Percentiles rank a stretch among this genome's conserved stretches.
Conservation (phyloP, 2,888 invertebrate genomes). For the Tholera decimalis region DNA sequence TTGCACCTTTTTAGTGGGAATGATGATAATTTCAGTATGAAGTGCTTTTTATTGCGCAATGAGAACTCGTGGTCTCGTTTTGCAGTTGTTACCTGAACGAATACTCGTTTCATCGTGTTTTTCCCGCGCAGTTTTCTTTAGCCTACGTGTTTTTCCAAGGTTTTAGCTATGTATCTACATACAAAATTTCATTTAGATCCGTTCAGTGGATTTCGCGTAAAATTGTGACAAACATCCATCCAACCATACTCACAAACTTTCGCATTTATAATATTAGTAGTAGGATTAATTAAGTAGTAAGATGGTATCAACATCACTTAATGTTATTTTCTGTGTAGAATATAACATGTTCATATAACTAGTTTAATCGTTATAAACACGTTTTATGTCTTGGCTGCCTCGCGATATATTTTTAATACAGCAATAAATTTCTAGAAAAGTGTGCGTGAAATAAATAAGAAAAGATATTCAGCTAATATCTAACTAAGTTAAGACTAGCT, state of each 20-base stretch:
- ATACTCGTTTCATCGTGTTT: no score
- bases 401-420: neutral
- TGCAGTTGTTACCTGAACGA: conserved; percentile 33
- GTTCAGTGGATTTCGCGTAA: no score
- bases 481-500: neutral
- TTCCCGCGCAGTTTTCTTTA: no score
- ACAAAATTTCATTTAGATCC: no score
- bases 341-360: neutral
- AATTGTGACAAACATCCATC: no score
- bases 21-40: conserved; percentile 76
- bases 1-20: conserved; percentile 76
- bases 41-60: conserved; percentile 69
- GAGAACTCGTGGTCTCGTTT: conserved; percentile 33
- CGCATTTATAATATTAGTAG: no score
- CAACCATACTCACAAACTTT: no score
- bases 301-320: conserved; percentile 16
- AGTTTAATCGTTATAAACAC: neutral
- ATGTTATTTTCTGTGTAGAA: neutral
- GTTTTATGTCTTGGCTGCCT: no score
- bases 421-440: neutral
- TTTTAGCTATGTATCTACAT: no score
- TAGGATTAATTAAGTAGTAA: no score
- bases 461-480: no score
- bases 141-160: no score
- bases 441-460: neutral